Percentiles rank a stretch among this genome's conserved stretches.
phyloP scores from a whole-genome alignment of 2,113 vertebrate genomes.

The Anarrhichthys ocellatus region DNA sequence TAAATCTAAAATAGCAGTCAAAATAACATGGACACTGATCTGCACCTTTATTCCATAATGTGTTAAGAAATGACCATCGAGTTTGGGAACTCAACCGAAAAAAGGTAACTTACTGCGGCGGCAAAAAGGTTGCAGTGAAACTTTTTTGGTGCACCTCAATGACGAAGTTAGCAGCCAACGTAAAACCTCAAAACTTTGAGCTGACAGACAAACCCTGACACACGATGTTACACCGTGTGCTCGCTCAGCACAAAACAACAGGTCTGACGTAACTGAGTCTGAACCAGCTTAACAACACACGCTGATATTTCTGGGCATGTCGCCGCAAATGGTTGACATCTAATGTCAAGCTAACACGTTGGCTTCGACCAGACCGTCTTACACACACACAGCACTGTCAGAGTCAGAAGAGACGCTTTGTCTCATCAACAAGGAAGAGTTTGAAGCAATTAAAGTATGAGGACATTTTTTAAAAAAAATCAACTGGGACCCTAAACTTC shows the following conservation, averaged over 20 bases:
- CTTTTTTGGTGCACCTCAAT: no score
- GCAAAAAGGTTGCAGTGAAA: no score
- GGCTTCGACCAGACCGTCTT: not conserved
- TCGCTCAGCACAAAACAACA: not conserved
- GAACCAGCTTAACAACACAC: constrained; percentile 3
- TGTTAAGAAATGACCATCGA: no score
- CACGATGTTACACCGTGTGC: not conserved
- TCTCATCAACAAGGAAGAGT: not conserved
- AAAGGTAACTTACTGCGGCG: no score
- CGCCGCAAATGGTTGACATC: constrained; percentile 32
- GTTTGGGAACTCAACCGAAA: no score
- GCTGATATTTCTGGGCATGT: constrained; percentile 11
- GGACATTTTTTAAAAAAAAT: not conserved
- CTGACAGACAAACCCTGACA: not conserved
- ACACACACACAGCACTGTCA: not conserved
- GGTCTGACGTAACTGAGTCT: not conserved
- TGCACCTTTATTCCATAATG: no score
- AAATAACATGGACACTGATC: no score
- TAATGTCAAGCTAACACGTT: not conserved
- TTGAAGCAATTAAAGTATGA: not conserved
- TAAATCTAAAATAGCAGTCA: no score
- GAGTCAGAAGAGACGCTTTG: not conserved
- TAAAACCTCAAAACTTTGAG: not conserved
- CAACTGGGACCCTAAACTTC: not conserved
- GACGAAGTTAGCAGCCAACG: not conserved